phyloP scores from a whole-genome alignment of 1,140 invertebrate genomes.

The Cydia fagiglandana region DNA sequence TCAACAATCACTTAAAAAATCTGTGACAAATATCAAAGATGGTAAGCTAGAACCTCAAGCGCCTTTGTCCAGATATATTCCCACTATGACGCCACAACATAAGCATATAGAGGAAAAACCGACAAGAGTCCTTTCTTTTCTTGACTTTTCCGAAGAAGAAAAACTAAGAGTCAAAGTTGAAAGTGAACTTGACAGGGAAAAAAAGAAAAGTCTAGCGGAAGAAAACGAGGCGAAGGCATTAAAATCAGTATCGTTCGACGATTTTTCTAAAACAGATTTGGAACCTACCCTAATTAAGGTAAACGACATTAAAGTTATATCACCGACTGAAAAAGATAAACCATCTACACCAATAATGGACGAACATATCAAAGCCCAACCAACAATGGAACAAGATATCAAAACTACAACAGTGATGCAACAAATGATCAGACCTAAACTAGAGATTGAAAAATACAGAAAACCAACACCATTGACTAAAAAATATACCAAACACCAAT shows the following conservation, averaged over 20 bases:
- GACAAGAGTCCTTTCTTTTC: constrained; percentile 4
- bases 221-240: not conserved
- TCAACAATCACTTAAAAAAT: not conserved
- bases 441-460: not conserved
- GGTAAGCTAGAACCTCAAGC: not conserved
- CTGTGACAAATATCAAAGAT: not conserved
- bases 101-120: not conserved
- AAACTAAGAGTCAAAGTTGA: not conserved
- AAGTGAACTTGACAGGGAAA: not conserved
- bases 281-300: not conserved
- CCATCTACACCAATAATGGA: not conserved
- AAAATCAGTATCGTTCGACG: not conserved
- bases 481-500: not conserved
- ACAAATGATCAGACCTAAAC: not conserved
- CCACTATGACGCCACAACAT: not conserved
- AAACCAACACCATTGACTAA: not conserved
- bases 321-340: not conserved
- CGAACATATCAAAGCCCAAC: not conserved
- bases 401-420: not conserved
- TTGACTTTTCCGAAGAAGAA: not conserved
- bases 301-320: not conserved
- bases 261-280: not conserved
- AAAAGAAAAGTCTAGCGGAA: not conserved
- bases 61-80: not conserved
- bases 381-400: not conserved